phyloP scores from a whole-genome alignment of 1,140 invertebrate species.

The Euwallacea similis region DNA sequence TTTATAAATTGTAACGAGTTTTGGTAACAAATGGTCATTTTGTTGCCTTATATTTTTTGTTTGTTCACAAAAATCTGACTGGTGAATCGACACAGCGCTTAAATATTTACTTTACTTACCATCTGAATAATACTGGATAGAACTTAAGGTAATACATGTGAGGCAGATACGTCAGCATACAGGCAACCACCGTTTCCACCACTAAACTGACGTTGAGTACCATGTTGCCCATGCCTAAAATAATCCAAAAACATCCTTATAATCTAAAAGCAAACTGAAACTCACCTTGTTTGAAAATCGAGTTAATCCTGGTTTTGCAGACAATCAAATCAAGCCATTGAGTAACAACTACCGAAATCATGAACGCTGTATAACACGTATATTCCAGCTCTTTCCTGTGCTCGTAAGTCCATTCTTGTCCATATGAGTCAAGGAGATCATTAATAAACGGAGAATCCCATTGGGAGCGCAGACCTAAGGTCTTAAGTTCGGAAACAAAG shows the following conservation, averaged over 20 bases:
- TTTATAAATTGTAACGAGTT: neutral
- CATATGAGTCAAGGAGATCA: conserved; percentile 76
- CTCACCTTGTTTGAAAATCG: conserved; percentile 81
- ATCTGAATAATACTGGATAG: conserved; percentile 57
- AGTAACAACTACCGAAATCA: conserved; percentile 81
- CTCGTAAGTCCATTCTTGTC: conserved; percentile 81
- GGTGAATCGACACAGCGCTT: neutral
- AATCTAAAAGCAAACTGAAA: neutral
- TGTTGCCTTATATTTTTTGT: neutral
- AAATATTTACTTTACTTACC: conserved; percentile 39
- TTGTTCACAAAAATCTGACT: conserved; percentile 19
- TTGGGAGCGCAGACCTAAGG: conserved; percentile 63
- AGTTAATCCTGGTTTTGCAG: conserved; percentile 82
- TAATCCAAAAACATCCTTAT: neutral
- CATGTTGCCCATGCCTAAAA: conserved; percentile 65
- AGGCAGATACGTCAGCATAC: conserved; percentile 71
- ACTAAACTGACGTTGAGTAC: conserved; percentile 75
- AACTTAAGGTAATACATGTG: conserved; percentile 69
- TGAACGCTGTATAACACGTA: conserved; percentile 82
- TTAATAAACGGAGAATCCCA: conserved; percentile 75
- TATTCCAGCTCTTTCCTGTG: conserved; percentile 77
- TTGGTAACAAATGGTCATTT: no score
- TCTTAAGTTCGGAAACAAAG: neutral
- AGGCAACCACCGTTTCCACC: conserved; percentile 72
- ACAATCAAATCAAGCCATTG: conserved; percentile 86